Conservation (phyloP, 2,888 invertebrate species). For the Choristoneura rosaceana region DNA sequence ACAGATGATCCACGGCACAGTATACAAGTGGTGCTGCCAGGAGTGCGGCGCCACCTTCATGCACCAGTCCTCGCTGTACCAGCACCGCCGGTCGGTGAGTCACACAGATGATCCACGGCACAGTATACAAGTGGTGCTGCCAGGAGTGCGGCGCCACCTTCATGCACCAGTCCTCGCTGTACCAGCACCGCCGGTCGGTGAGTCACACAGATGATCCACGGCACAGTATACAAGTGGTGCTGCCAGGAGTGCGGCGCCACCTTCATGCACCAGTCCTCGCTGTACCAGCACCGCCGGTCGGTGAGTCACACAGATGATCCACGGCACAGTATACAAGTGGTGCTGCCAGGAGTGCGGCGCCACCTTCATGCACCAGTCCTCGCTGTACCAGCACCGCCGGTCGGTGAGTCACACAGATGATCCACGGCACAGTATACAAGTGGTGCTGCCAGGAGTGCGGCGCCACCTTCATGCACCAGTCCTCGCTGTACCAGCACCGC, state of each 20-base stretch:
- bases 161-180: slow-evolving; percentile 9
- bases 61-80: slow-evolving; percentile 11
- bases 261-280: slow-evolving; percentile 11
- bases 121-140: too few species aligned
- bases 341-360: background rate
- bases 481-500: slow-evolving; percentile 5
- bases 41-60: slow-evolving; percentile 3
- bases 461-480: slow-evolving; percentile 11
- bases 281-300: background rate
- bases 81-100: background rate
- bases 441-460: too few species aligned
- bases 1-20: too few species aligned
- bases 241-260: slow-evolving; percentile 1
- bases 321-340: too few species aligned
- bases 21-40: too few species aligned
- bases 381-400: background rate
- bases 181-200: background rate
- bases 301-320: background rate
- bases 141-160: slow-evolving; percentile 3
- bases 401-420: background rate
- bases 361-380: slow-evolving; percentile 11
- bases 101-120: background rate
- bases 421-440: too few species aligned
- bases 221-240: too few species aligned
- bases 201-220: background rate